A percentile compares a stretch with the other conserved stretches of the same genome.
phyloP scores from a whole-genome alignment of 2,797 vertebrate species.

The Xenops minutus region DNA sequence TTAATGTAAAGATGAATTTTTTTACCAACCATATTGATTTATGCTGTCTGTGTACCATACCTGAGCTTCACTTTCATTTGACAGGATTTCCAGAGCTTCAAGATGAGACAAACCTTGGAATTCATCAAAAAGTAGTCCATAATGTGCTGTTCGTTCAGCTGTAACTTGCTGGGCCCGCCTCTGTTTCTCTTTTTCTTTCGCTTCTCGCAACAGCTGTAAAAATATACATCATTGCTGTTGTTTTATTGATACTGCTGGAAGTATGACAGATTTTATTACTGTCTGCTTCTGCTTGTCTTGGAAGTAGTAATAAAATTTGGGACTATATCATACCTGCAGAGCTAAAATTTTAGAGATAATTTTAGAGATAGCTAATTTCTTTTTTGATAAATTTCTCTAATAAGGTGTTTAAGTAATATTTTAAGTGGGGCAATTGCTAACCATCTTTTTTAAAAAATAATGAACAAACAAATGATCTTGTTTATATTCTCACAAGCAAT shows the following conservation, averaged over 20 bases:
- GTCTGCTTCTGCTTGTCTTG: not conserved
- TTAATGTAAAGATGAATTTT: not conserved
- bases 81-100: conserved; percentile 97
- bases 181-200: conserved; percentile 94
- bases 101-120: conserved; percentile 97
- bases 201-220: conserved; percentile 91
- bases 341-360: not conserved
- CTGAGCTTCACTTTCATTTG: conserved; percentile 94
- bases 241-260: not conserved
- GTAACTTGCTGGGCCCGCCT: conserved; percentile 85
- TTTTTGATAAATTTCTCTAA: not conserved
- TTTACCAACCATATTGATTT: not conserved
- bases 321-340: not conserved
- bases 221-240: not conserved
- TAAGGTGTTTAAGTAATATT: not conserved
- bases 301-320: not conserved
- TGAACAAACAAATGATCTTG: not conserved
- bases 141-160: conserved; percentile 89
- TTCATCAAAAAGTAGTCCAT: conserved; percentile 94
- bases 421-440: not conserved
- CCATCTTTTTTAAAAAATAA: not conserved
- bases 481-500: not conserved
- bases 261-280: not conserved
- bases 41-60: conserved; percentile 68
- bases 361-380: not conserved